Evolutionary conservation across 1,140 invertebrate species (phyloP).

Genomic region (Sitodiplosis mosellana): DNA sequence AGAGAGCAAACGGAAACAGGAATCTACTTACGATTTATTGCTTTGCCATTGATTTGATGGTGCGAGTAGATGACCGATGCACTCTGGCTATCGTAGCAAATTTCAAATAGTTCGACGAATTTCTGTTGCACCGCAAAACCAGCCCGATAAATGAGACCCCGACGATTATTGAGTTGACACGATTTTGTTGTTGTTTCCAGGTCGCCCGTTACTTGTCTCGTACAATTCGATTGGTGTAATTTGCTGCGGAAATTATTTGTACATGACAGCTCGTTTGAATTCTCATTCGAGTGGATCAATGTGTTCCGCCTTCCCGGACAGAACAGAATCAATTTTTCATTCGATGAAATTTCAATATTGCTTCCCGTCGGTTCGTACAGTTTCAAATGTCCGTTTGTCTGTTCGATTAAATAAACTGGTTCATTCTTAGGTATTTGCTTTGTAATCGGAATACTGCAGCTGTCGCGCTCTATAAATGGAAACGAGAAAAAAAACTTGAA

Average conservation of each 20-base stretch:
- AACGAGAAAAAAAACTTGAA: no score
- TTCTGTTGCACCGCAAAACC: not conserved
- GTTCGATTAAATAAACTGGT: not conserved
- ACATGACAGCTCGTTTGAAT: not conserved
- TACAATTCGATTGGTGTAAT: not conserved
- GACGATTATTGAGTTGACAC: not conserved
- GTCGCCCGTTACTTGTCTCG: not conserved
- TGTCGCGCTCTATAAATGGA: not conserved
- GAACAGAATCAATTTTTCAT: not conserved
- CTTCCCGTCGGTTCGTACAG: not conserved
- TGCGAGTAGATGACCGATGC: conserved; percentile 11
- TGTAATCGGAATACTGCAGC: not conserved
- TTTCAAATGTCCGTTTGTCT: not conserved
- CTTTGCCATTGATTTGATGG: conserved; percentile 4
- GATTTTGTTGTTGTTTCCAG: not conserved
- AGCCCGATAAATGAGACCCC: not conserved
- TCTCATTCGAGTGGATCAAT: not conserved
- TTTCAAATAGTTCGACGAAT: not conserved
- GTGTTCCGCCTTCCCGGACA: not conserved
- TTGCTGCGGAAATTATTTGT: not conserved
- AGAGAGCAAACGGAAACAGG: not conserved
- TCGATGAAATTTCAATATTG: not conserved
- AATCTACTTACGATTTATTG: conserved; percentile 3
- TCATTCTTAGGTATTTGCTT: not conserved
- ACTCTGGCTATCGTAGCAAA: conserved; percentile 11